Base-by-base conservation (phyloP, 2,888 invertebrate genomes). In the Andrena chrysosceles region DNA sequence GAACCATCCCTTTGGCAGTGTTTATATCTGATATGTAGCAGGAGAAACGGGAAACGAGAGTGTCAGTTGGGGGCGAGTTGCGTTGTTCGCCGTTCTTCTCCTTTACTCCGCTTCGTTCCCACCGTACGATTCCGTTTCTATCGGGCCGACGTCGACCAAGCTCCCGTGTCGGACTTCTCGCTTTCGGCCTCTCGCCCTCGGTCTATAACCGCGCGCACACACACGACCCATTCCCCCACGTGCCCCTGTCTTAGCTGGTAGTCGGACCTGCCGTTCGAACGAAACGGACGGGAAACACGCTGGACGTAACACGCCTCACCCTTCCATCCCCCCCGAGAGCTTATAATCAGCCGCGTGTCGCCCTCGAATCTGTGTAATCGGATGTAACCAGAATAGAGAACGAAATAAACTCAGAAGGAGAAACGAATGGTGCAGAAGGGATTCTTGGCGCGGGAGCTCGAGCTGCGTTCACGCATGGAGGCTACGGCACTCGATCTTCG, bases 11-110 rank as follows among this genome's bases (percentile, higher is more conserved):
- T 26, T 20, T 56, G 35, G 42, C 67, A 23, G 52, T 23, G 48
- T 33, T 31, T 60, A 5, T 33, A 33, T 78, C 10, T 20, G 68
- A 63, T 72, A 42, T 48, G 64, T 8, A n/a, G 16, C 13, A 48
- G 23, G 48, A 71, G 23, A 20, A 82, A 69, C 62, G 79, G 79
- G 77, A 79, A 81, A 84, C 63, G 76, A 87, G 85, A 85, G 92
- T 91, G 92, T 91, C 91, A 92, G 90, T 91, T 91, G 91, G 90
- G 90, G 87, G 89, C 89, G 90, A 90, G 90, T 89, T 87, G 87
- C 87, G 86, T 81, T 71, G 73, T 83, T 42, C 69, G 71, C 77
- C 80, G 85, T 85, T 87, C 74, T 85, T 81, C 73, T 77, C 80
- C 83, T 81, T 77, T 84, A 75, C 74, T 76, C 69, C 68, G 77